Percentiles rank a stretch among this genome's conserved stretches.
Conservation (phyloP, 2,888 invertebrate genomes). For the Eilema sororculum region DNA sequence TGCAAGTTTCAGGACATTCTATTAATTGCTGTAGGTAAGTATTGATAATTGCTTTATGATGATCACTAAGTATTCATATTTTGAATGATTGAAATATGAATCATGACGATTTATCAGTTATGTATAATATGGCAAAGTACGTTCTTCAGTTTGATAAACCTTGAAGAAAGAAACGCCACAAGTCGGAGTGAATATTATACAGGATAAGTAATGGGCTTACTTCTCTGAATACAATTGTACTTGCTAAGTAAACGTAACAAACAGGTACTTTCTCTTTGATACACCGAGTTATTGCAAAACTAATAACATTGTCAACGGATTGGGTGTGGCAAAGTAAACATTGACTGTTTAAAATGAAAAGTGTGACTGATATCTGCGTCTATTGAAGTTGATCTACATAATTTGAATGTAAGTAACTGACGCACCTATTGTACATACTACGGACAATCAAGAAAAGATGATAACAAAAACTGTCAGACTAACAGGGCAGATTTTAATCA, state of each 20-base stretch:
- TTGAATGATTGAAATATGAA: background rate
- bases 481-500: too few relatives aligned
- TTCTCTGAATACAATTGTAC: slow-evolving; percentile 11
- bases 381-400: slow-evolving; percentile 15
- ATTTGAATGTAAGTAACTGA: background rate
- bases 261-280: slow-evolving; percentile 18
- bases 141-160: background rate
- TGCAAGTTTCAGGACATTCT: too few relatives aligned
- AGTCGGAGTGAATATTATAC: background rate
- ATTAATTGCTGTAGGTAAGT: too few relatives aligned
- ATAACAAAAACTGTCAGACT: background rate
- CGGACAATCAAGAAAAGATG: background rate
- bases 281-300: slow-evolving; percentile 12
- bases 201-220: background rate
- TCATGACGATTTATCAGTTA: background rate
- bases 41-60: too few relatives aligned
- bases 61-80: too few relatives aligned
- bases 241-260: slow-evolving; percentile 8
- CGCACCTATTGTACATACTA: background rate
- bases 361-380: slow-evolving; percentile 20
- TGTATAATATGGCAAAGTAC: background rate
- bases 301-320: slow-evolving; percentile 8
- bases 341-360: slow-evolving; percentile 12
- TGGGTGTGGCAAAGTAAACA: slow-evolving; percentile 19
- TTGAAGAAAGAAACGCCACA: slow-evolving; percentile 1